A percentile compares a stretch with the other conserved stretches of the same genome.
Conservation (phyloP, 2,797 vertebrate genomes). For the Sciurus carolinensis region DNA sequence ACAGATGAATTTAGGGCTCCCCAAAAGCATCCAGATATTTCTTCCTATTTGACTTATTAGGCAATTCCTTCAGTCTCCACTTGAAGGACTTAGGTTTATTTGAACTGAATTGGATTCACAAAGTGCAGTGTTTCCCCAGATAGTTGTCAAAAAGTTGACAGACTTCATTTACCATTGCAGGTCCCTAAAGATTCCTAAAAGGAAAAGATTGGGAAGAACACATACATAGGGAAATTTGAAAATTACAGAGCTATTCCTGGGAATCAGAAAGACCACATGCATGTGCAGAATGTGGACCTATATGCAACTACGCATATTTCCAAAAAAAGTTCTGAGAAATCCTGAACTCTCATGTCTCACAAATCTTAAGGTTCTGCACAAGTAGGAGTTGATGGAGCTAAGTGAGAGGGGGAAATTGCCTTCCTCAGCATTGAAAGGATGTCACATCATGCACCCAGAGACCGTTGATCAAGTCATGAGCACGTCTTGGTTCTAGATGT, state of each 20-base stretch:
- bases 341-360: background rate
- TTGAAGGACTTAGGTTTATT: background rate
- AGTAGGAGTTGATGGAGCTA: background rate
- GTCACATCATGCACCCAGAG: background rate
- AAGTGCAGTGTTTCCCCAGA: background rate
- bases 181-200: background rate
- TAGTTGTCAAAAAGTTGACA: background rate
- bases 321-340: background rate
- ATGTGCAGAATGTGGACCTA: no score
- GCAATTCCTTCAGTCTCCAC: background rate
- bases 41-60: background rate
- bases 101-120: background rate
- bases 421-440: background rate
- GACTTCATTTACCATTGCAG: background rate
- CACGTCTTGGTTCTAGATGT: background rate
- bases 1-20: background rate
- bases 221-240: background rate
- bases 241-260: background rate
- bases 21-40: background rate
- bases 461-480: background rate
- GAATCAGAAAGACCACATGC: background rate
- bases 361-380: background rate
- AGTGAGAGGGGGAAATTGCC: no score
- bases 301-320: background rate
- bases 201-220: background rate